Conservation (phyloP, 2,797 vertebrate species). For the Squalus acanthias region DNA sequence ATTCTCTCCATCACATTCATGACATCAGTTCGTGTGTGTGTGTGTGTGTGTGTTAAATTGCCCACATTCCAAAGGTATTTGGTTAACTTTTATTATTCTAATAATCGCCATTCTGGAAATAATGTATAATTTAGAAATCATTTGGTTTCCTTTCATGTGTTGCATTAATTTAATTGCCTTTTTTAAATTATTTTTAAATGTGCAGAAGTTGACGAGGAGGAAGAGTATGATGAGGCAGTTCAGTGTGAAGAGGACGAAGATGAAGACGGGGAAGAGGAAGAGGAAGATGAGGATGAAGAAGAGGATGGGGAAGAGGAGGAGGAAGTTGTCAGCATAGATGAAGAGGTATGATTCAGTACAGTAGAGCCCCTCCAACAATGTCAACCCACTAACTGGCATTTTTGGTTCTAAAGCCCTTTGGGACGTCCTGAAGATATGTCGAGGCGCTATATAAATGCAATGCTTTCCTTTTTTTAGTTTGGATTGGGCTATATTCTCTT, state of each 20-base stretch:
- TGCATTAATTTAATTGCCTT: not conserved
- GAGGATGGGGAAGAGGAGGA: slow-evolving; percentile 54
- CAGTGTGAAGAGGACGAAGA: slow-evolving; percentile 83
- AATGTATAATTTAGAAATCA: not conserved
- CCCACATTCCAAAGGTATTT: not conserved
- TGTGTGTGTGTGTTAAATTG: not conserved
- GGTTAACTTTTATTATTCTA: not conserved
- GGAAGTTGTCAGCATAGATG: slow-evolving; percentile 80
- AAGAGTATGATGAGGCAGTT: slow-evolving; percentile 87
- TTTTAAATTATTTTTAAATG: slow-evolving; percentile 40
- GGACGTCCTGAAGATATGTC: no score
- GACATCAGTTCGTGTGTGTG: not conserved
- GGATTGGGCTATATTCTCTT: not conserved
- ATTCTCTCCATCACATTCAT: not conserved
- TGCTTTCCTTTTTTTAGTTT: not conserved
- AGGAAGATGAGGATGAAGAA: slow-evolving; percentile 81
- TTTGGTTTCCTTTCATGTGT: not conserved
- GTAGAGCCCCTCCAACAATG: no score
- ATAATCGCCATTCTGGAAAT: not conserved
- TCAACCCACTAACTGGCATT: not conserved
- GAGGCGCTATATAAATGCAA: not conserved
- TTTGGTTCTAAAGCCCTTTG: not conserved
- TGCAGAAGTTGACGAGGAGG: slow-evolving; percentile 60
- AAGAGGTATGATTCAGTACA: slow-evolving; percentile 47
- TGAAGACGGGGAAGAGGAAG: slow-evolving; percentile 86